A percentile compares a stretch with the other conserved stretches of the same genome.
These are phyloP conservation scores for Netelia inedita DNA, from an alignment of 2,888 invertebrate species.

Conservation along the genomic window DNA sequence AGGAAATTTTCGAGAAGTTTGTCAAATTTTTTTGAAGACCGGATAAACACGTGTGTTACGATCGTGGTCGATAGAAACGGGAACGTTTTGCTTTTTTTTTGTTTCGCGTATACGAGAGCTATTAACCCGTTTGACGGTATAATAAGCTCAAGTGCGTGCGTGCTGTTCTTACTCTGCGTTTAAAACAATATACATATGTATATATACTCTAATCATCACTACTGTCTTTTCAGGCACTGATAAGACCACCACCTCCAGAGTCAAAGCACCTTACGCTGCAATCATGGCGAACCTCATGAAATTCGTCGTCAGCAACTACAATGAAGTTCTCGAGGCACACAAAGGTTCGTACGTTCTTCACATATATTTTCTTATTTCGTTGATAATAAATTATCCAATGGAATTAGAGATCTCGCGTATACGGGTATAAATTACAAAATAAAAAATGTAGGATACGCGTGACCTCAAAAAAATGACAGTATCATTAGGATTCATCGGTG, in stretches of 20 bases:
- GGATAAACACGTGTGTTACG: neutral
- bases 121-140: neutral
- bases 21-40: neutral
- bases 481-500: slow-evolving; percentile 25
- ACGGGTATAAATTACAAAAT: neutral
- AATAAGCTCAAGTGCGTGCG: neutral
- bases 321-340: slow-evolving; percentile 85
- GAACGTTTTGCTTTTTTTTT: neutral
- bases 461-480: neutral
- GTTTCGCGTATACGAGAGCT: neutral
- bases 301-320: slow-evolving; percentile 86
- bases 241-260: slow-evolving; percentile 45
- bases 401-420: neutral
- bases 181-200: neutral
- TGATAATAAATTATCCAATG: neutral
- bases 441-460: neutral
- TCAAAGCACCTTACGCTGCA: slow-evolving; percentile 59
- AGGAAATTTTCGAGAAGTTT: no score
- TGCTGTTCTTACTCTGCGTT: neutral
- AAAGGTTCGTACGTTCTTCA: slow-evolving; percentile 84
- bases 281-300: slow-evolving; percentile 86
- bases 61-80: neutral
- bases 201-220: slow-evolving; percentile 9
- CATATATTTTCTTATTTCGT: neutral
- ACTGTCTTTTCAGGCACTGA: slow-evolving; percentile 59